Evolutionary conservation across 2,888 invertebrate species (phyloP).

Genomic region (Eledona agricola): DNA sequence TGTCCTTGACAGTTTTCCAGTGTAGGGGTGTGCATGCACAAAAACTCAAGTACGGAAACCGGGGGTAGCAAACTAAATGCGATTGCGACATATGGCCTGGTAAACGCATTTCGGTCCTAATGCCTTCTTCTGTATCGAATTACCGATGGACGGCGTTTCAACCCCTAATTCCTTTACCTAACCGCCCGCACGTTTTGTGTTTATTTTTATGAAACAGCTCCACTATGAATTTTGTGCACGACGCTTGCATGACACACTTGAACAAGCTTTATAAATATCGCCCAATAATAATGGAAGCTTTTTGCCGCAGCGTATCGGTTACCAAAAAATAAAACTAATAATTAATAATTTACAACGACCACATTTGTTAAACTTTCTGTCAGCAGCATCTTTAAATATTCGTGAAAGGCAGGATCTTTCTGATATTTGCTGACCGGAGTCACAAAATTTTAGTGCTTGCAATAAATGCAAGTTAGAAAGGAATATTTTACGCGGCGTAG

Average conservation of each 20-base stretch:
- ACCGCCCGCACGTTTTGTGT: conserved; percentile 24
- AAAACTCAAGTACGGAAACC: conserved; percentile 30
- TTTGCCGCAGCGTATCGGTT: no score
- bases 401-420: no score
- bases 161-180: conserved; percentile 28
- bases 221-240: no score
- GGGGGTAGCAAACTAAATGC: conserved; percentile 28
- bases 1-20: conserved; percentile 17
- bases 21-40: conserved; percentile 21
- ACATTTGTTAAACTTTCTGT: no score
- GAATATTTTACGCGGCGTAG: conserved; percentile 22
- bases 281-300: no score
- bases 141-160: conserved; percentile 27
- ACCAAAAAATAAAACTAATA: no score
- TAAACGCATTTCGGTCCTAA: conserved; percentile 34
- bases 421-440: conserved; percentile 28
- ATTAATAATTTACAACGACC: no score
- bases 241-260: no score
- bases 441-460: conserved; percentile 29
- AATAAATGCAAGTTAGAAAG: conserved; percentile 25
- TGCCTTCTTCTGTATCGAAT: conserved; percentile 35
- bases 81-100: conserved; percentile 38
- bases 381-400: no score
- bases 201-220: conserved; percentile 31
- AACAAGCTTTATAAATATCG: no score